Evolutionary conservation across 2,888 invertebrate genomes (phyloP).

Genomic region (Drosophila robusta): DNA sequence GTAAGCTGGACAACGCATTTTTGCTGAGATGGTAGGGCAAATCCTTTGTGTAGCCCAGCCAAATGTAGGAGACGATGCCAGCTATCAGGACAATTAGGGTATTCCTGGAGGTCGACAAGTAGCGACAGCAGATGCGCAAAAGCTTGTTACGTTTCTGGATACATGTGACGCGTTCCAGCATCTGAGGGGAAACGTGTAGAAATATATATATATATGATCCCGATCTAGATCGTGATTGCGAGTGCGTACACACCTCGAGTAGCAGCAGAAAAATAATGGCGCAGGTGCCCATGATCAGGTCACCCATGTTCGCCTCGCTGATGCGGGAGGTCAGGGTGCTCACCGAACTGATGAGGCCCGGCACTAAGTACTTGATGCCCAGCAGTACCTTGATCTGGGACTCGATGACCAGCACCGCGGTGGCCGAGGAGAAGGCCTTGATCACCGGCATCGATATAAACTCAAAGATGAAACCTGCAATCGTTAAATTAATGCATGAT

Average conservation of each 20-base stretch:
- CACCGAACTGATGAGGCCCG: slow-evolving; percentile 88
- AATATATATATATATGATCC: not conserved
- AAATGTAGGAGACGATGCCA: slow-evolving; percentile 87
- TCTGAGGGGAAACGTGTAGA: slow-evolving; percentile 83
- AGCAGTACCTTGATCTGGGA: slow-evolving; percentile 92
- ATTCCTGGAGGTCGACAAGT: slow-evolving; percentile 91
- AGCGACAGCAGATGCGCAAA: slow-evolving; percentile 88
- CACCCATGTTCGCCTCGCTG: slow-evolving; percentile 87
- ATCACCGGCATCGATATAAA: slow-evolving; percentile 94
- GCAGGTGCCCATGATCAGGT: slow-evolving; percentile 88
- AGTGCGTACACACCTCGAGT: slow-evolving; percentile 87
- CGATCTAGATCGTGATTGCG: not conserved
- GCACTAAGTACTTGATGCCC: slow-evolving; percentile 89
- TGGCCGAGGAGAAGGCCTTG: slow-evolving; percentile 94
- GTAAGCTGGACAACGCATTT: slow-evolving; percentile 89
- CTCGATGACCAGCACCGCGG: slow-evolving; percentile 91
- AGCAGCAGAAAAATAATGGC: slow-evolving; percentile 89
- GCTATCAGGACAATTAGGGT: slow-evolving; percentile 90
- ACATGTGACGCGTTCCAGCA: slow-evolving; percentile 87
- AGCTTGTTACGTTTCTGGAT: slow-evolving; percentile 77
- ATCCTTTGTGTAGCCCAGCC: slow-evolving; percentile 85
- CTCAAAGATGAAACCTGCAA: slow-evolving; percentile 92
- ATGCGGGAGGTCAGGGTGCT: slow-evolving; percentile 86
- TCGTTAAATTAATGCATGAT: slow-evolving; percentile 16
- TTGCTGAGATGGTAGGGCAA: slow-evolving; percentile 87